Conservation (phyloP, 2,888 invertebrate species). For the Ramazzottius varieornatus region DNA sequence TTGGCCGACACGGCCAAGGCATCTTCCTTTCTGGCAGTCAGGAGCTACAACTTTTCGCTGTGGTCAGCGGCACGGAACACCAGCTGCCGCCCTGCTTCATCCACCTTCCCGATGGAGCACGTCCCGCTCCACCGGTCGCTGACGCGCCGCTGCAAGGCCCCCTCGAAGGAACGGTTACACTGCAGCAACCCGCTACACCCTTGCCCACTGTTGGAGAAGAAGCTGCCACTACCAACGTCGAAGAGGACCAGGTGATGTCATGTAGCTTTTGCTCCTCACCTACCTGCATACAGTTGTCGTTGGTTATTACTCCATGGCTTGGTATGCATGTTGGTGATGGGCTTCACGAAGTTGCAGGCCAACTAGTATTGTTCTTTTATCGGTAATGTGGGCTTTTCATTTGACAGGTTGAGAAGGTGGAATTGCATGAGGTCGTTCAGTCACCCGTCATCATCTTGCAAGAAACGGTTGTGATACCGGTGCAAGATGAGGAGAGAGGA, state of each 20-base stretch:
- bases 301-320: no score
- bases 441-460: neutral
- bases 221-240: neutral
- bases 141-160: no score
- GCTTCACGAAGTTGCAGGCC: no score
- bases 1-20: neutral
- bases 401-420: no score
- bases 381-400: no score
- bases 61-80: neutral
- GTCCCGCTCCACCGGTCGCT: neutral
- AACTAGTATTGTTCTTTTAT: no score
- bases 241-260: no score
- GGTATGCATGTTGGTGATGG: no score
- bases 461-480: neutral
- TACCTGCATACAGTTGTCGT: no score
- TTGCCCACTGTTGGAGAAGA: neutral
- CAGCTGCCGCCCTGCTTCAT: neutral
- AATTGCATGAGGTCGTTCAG: neutral
- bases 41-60: neutral
- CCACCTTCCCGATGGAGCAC: neutral
- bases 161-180: neutral
- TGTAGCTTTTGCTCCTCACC: no score
- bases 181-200: neutral
- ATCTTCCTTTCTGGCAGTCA: neutral
- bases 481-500: slow-evolving; percentile 4